Percentiles rank a stretch among this genome's conserved stretches.
phyloP scores from a whole-genome alignment of 2,113 vertebrate species.

The Oophaga pumilio region DNA sequence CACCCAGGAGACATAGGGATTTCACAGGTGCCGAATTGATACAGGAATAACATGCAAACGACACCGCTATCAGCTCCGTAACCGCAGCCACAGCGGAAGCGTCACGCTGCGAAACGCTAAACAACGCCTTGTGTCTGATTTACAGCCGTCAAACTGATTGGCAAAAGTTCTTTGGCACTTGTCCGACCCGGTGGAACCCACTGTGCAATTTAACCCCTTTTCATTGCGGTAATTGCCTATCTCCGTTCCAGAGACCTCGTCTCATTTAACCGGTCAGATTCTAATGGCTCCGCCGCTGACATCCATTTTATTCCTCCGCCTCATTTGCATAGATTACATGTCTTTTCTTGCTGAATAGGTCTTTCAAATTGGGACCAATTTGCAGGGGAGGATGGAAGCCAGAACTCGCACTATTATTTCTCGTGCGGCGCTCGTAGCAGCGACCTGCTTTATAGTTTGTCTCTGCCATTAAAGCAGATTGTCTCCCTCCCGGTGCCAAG shows the following conservation, averaged over 20 bases:
- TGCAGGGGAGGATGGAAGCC: background rate
- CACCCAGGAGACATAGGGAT: conserved; percentile 15
- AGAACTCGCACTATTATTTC: background rate
- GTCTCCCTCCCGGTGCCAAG: background rate
- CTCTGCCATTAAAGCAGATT: background rate
- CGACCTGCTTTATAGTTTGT: background rate
- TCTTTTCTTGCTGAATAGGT: background rate
- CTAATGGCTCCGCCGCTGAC: background rate
- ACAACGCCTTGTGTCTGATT: background rate
- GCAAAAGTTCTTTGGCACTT: background rate
- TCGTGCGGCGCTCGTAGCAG: background rate
- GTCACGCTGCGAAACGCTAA: conserved; percentile 6
- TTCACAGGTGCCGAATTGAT: conserved; percentile 31
- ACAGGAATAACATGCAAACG: conserved; percentile 47
- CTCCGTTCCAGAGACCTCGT: background rate
- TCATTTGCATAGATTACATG: conserved; percentile 32
- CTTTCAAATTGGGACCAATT: conserved; percentile 6
- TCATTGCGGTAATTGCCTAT: background rate
- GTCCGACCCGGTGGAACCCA: background rate
- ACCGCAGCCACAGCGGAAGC: background rate
- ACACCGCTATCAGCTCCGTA: conserved; percentile 3
- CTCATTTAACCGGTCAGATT: background rate
- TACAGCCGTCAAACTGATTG: conserved; percentile 27
- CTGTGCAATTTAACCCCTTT: conserved; percentile 7
- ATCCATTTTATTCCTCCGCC: background rate